A percentile compares a stretch with the other conserved stretches of the same genome.
These are phyloP conservation scores for Acrossocheilus wenchowensis DNA, from an alignment of 2,797 vertebrate genomes.

Conservation along the genomic window DNA sequence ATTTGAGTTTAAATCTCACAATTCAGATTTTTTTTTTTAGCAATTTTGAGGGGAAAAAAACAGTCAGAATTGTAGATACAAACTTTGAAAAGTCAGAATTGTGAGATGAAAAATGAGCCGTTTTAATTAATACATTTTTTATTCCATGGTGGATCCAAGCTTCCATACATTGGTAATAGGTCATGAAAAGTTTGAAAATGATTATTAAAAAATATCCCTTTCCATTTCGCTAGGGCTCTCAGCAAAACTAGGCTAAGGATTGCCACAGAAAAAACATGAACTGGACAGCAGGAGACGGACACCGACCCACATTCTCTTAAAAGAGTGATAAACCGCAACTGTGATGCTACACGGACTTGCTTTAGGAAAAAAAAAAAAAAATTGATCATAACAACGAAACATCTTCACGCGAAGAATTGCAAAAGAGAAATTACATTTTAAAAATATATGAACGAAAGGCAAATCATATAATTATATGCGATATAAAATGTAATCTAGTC, in stretches of 20 bases:
- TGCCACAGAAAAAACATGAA: slow-evolving; percentile 57
- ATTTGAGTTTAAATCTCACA: neutral
- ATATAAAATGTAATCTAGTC: slow-evolving; percentile 79
- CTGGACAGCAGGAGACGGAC: slow-evolving; percentile 65
- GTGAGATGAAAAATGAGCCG: too few relatives aligned
- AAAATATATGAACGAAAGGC: slow-evolving; percentile 40
- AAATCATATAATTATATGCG: slow-evolving; percentile 66
- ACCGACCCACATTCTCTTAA: slow-evolving; percentile 64
- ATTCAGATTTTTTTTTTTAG: too few relatives aligned
- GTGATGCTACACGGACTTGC: slow-evolving; percentile 79
- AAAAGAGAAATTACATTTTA: slow-evolving; percentile 60
- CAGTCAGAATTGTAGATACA: too few relatives aligned
- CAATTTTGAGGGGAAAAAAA: too few relatives aligned
- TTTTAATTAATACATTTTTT: neutral
- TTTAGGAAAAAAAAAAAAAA: slow-evolving; percentile 67
- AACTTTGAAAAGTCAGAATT: too few relatives aligned
- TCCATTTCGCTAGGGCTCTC: slow-evolving; percentile 74
- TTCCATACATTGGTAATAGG: neutral
- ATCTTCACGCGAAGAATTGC: neutral
- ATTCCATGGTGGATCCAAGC: neutral
- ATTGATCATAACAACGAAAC: slow-evolving; percentile 57
- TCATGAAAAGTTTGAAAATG: neutral
- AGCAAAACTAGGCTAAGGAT: slow-evolving; percentile 76
- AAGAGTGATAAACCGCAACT: slow-evolving; percentile 73
- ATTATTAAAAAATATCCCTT: neutral